phyloP scores from a whole-genome alignment of 2,113 vertebrate genomes.

The Solenodon paradoxus region DNA sequence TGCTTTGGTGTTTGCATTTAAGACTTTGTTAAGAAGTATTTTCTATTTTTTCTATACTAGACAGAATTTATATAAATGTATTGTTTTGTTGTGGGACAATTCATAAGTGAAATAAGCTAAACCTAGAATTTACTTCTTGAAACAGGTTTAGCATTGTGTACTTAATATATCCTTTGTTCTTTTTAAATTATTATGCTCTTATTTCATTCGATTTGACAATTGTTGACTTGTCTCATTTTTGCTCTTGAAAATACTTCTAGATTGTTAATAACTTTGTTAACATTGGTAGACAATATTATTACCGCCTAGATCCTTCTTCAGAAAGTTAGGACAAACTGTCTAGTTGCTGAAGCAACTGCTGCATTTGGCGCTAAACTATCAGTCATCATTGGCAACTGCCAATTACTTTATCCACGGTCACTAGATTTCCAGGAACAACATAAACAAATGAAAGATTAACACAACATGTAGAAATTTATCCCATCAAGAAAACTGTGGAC shows the following conservation, averaged over 20 bases:
- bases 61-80: not conserved
- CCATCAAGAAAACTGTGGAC: not conserved
- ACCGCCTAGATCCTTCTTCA: not conserved
- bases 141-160: not conserved
- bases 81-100: not conserved
- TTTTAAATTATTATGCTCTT: not conserved
- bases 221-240: not conserved
- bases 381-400: not conserved
- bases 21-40: not conserved
- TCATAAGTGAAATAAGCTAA: not conserved
- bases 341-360: not conserved
- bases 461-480: not conserved
- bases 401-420: not conserved
- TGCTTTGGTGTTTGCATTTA: not conserved
- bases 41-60: not conserved
- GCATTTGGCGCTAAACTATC: not conserved
- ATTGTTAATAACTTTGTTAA: not conserved
- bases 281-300: not conserved
- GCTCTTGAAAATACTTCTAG: not conserved
- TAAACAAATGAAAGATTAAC: not conserved
- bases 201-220: not conserved
- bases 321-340: not conserved
- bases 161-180: not conserved
- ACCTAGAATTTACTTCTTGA: not conserved
- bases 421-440: not conserved